Percentiles rank a stretch among this genome's conserved stretches.
phyloP scores from a whole-genome alignment of 2,888 invertebrate genomes.

The Agriotes lineatus region DNA sequence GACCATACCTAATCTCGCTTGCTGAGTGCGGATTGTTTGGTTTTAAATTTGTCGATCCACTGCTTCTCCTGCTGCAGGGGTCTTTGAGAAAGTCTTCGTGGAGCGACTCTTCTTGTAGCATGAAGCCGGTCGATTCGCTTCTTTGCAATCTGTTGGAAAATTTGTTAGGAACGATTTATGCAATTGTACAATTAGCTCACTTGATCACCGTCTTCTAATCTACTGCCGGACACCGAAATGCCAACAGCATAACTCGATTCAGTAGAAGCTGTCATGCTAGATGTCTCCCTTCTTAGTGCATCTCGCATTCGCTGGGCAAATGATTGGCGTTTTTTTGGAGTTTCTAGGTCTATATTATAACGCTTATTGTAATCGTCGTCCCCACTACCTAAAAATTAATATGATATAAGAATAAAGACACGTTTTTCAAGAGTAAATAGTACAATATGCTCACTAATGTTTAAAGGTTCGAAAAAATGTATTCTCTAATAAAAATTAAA shows the following conservation, averaged over 20 bases:
- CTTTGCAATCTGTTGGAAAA: conserved; percentile 73
- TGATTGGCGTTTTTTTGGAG: conserved; percentile 74
- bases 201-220: conserved; percentile 76
- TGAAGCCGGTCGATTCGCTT: conserved; percentile 82
- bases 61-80: conserved; percentile 71
- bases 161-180: neutral
- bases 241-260: conserved; percentile 82
- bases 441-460: too few species aligned
- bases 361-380: conserved; percentile 73
- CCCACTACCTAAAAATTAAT: conserved; percentile 68
- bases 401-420: too few species aligned
- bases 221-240: conserved; percentile 79
- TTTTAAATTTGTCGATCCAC: conserved; percentile 73
- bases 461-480: too few species aligned
- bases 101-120: conserved; percentile 76
- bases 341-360: conserved; percentile 77
- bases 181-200: conserved; percentile 64
- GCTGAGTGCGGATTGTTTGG: conserved; percentile 66
- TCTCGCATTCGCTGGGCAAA: conserved; percentile 79
- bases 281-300: conserved; percentile 73
- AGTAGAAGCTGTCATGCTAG: conserved; percentile 66
- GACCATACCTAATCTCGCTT: conserved; percentile 74
- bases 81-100: conserved; percentile 75
- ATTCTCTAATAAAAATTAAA: too few species aligned
- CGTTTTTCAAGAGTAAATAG: too few species aligned